Percentiles rank a stretch among this genome's conserved stretches.
These are phyloP conservation scores for Nestor notabilis DNA, from an alignment of 2,113 vertebrate species.

Conservation along the genomic window DNA sequence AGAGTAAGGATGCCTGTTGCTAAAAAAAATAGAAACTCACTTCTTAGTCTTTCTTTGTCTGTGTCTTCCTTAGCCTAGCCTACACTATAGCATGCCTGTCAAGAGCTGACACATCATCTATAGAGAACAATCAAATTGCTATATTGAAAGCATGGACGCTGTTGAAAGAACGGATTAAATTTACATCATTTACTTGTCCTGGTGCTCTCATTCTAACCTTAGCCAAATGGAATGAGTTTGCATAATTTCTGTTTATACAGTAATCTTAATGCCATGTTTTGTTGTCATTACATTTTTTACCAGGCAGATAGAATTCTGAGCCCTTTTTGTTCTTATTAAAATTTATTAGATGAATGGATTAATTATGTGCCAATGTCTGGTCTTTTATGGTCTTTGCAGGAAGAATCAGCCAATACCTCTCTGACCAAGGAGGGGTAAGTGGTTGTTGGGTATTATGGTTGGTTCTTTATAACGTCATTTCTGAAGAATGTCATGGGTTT, in stretches of 20 bases:
- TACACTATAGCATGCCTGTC: background rate
- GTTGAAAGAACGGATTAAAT: background rate
- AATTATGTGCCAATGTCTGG: background rate
- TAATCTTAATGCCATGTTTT: background rate
- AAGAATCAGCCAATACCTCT: background rate
- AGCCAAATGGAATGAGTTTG: background rate
- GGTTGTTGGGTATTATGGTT: background rate
- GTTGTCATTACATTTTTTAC: background rate
- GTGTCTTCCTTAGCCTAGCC: background rate
- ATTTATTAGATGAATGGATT: slow-evolving; percentile 24
- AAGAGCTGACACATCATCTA: background rate
- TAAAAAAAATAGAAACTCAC: background rate
- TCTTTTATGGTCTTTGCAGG: background rate
- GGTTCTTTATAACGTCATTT: background rate
- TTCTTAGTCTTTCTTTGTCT: background rate
- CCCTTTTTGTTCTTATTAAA: slow-evolving; percentile 25
- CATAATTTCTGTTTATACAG: slow-evolving; percentile 2
- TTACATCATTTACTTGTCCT: background rate
- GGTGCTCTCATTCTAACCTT: background rate
- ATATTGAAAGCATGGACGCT: background rate
- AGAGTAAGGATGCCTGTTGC: background rate
- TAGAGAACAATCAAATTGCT: background rate
- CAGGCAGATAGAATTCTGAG: slow-evolving; percentile 10
- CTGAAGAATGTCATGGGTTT: background rate
- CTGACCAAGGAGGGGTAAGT: background rate